phyloP scores from a whole-genome alignment of 2,888 invertebrate species.

The Tricholauxania praeusta region DNA sequence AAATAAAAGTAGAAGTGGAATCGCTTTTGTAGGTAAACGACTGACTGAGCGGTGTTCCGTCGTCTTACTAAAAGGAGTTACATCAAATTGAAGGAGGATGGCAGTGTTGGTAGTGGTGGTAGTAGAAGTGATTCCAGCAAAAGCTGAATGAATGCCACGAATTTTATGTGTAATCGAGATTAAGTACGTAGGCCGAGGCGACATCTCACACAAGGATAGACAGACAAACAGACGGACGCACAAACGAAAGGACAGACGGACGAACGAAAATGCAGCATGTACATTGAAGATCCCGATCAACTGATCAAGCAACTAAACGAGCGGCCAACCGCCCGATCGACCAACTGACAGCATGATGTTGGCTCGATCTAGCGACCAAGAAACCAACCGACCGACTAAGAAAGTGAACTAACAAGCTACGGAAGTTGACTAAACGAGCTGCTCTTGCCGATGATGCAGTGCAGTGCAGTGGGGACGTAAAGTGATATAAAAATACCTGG shows the following conservation, averaged over 20 bases:
- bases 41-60: not conserved
- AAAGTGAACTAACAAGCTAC: not conserved
- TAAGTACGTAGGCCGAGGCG: slow-evolving; percentile 37
- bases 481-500: slow-evolving; percentile 10
- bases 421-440: not conserved
- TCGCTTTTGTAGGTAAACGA: slow-evolving; percentile 46
- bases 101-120: not conserved
- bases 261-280: not conserved
- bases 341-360: slow-evolving; percentile 12
- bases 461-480: not conserved
- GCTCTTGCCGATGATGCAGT: not conserved
- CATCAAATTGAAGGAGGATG: not conserved
- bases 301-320: slow-evolving; percentile 4
- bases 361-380: not conserved
- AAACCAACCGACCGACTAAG: slow-evolving; percentile 8
- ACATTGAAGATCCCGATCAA: slow-evolving; percentile 25
- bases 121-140: not conserved
- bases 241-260: not conserved
- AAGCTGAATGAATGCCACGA: slow-evolving; percentile 19
- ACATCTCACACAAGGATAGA: slow-evolving; percentile 29
- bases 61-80: slow-evolving; percentile 8
- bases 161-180: slow-evolving; percentile 33
- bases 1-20: slow-evolving; percentile 54
- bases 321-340: not conserved
- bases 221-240: slow-evolving; percentile 9